Conservation (phyloP, 37 sponge, comb jelly and placozoan genomes). For the Chondrosia reniformis region DNA sequence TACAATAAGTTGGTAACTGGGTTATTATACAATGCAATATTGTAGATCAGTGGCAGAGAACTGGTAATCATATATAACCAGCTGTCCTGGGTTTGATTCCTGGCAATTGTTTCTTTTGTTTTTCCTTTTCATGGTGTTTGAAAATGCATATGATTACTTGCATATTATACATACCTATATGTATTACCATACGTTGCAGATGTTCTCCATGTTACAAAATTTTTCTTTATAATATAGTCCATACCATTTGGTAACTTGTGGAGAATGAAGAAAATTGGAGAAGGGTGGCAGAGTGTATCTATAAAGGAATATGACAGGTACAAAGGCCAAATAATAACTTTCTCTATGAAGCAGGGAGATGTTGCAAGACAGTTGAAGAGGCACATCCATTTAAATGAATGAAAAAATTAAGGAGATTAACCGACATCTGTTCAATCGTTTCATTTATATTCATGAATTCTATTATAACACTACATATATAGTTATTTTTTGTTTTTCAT, state of each 20-base stretch:
- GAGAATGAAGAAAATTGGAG: constrained; percentile 55
- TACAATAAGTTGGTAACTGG: no score
- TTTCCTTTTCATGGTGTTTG: neutral
- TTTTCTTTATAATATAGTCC: constrained; percentile 6
- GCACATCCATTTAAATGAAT: neutral
- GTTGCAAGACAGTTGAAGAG: constrained; percentile 1
- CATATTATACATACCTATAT: neutral
- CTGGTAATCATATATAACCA: no score
- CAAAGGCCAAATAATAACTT: neutral
- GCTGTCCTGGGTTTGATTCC: no score
- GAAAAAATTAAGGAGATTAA: neutral
- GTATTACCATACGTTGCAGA: neutral
- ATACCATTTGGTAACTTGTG: constrained; percentile 68
- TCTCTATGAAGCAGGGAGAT: constrained; percentile 15
- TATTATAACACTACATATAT: neutral
- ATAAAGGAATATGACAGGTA: constrained; percentile 6
- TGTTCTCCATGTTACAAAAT: neutral
- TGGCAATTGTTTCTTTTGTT: no score
- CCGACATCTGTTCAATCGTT: neutral
- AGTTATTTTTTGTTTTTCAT: neutral
- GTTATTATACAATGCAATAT: no score
- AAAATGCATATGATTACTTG: neutral
- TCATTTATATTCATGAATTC: neutral
- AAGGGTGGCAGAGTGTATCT: constrained; percentile 29
- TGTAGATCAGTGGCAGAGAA: no score